phyloP scores from a whole-genome alignment of 2,797 vertebrate genomes.

The Aselliscus stoliczkanus region DNA sequence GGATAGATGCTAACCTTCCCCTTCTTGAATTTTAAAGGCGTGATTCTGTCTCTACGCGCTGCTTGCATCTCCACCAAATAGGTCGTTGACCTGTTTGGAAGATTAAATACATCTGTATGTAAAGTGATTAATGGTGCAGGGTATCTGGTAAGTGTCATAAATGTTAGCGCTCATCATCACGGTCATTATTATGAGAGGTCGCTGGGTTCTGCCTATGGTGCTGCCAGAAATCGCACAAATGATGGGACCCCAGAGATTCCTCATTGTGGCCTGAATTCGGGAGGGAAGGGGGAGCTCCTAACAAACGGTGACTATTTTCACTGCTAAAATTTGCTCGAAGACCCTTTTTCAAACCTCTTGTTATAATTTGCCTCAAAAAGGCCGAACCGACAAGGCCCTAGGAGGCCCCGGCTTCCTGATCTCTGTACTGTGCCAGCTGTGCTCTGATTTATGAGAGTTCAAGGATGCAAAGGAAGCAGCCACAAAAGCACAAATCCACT shows the following conservation, averaged over 20 bases:
- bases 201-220: neutral
- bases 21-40: neutral
- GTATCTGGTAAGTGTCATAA: neutral
- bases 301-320: neutral
- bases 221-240: neutral
- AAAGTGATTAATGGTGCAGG: neutral
- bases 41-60: neutral
- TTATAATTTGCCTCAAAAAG: slow-evolving; percentile 38
- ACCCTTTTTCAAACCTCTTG: neutral
- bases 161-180: neutral
- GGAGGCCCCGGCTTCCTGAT: slow-evolving; percentile 13
- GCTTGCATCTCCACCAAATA: neutral
- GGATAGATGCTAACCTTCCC: neutral
- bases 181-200: neutral
- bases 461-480: neutral
- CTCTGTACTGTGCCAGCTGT: neutral
- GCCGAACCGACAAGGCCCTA: neutral
- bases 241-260: neutral
- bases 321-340: neutral
- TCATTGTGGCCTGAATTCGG: neutral
- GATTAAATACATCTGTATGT: neutral
- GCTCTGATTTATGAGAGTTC: slow-evolving; percentile 47
- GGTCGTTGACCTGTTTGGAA: neutral
- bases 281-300: neutral
- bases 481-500: neutral